These are phyloP conservation scores for Tricholaema leucomelas DNA, from an alignment of 2,113 vertebrate genomes.

Conservation along the genomic window DNA sequence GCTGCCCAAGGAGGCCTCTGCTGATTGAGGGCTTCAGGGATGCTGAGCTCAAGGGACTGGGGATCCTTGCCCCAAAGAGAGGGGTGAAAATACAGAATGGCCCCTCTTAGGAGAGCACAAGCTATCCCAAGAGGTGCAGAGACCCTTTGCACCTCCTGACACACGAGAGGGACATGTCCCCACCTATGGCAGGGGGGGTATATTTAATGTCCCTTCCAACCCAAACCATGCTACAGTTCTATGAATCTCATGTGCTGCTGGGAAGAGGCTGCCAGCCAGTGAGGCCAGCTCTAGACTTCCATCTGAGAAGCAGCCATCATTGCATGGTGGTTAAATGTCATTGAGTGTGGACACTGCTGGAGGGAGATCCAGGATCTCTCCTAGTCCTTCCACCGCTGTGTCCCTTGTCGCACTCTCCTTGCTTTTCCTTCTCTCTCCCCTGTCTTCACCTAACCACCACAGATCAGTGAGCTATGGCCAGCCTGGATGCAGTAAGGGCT, in stretches of 20 bases:
- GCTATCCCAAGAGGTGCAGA: background rate
- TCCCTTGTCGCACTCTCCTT: rapidly evolving
- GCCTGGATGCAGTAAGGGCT: rapidly evolving
- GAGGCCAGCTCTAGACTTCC: background rate
- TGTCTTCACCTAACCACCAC: background rate
- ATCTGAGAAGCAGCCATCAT: background rate
- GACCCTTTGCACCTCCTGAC: background rate
- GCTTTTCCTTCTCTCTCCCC: rapidly evolving
- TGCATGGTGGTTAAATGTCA: rapidly evolving
- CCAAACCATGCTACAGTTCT: too few species aligned
- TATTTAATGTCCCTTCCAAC: too few species aligned
- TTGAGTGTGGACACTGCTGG: background rate
- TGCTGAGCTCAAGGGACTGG: background rate
- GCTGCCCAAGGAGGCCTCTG: background rate
- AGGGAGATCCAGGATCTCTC: background rate
- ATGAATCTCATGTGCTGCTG: rapidly evolving
- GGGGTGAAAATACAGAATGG: background rate
- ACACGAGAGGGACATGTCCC: background rate
- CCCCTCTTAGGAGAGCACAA: background rate
- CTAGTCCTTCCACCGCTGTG: rapidly evolving
- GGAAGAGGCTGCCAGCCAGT: background rate
- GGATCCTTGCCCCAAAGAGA: rapidly evolving
- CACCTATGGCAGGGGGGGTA: too few species aligned
- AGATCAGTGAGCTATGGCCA: background rate
- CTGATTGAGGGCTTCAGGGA: background rate